Evolutionary conservation across 2,113 vertebrate genomes (phyloP), one percentile per base, ranked within the genome.

Genomic region (Scomber japonicus): DNA sequence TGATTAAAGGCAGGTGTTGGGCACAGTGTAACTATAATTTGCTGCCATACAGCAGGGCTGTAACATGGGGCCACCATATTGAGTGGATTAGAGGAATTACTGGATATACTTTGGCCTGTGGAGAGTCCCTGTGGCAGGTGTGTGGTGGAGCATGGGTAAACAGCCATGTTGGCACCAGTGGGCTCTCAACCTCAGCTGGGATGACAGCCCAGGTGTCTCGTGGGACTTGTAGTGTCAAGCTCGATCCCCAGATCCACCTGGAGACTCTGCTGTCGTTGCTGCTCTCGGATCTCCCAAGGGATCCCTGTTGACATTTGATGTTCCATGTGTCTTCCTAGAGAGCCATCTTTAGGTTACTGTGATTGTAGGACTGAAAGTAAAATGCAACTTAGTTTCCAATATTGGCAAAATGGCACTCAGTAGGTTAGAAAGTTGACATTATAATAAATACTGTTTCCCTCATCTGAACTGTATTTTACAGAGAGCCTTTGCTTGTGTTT

Each of bases 11-110:
- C 94, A 94, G 91, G 84, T 94, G 91, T 90, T 89, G 74, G 90
- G 87, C 63, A 81, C 87, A 86, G 30, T 90, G 88, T 93, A 85
- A 51, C 57, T 87, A 85, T 90, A 86, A 92, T 94, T 85, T 92
- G 78, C 57, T 87, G 86, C 87, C 90, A 90, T 84, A 64, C 74
- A 72, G 80, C 73, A 55, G 70, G 35, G 51, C 76, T 62, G 75
- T 83, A 87, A 83, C 81, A 83, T 71, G 63, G 62, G 71, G 82
- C 84, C 77, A 88, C 92, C 93, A 94, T 94, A 94, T 94, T 95
- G 93, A 82, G 78, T 82, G 93, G 93, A 94, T 94, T 94, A 94
- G 90, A 70, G 89, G 88, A 92, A 93, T 94, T 94, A 92, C 73
- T 75, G 76, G 82, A 85, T 91, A 82, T 89, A 87, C 78, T 87